phyloP scores from a whole-genome alignment of 2,888 invertebrate genomes.

The Chesias legatella region DNA sequence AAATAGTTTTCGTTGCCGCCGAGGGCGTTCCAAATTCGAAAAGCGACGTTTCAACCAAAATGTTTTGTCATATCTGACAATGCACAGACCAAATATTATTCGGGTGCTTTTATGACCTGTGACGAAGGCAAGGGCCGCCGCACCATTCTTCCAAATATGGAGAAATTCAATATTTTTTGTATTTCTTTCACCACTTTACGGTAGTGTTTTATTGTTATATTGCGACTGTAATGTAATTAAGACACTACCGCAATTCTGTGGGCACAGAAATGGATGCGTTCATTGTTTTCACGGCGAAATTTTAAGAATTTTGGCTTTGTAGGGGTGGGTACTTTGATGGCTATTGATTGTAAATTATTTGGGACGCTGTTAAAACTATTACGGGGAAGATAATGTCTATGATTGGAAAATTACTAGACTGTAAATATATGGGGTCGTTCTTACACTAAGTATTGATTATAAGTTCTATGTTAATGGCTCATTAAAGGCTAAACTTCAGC shows the following conservation, averaged over 20 bases:
- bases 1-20: constrained; percentile 19
- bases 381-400: constrained; percentile 16
- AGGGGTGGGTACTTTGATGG: constrained; percentile 30
- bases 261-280: constrained; percentile 36
- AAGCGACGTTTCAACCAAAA: constrained; percentile 29
- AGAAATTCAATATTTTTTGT: constrained; percentile 49
- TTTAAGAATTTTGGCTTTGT: constrained; percentile 31
- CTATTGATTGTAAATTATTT: constrained; percentile 15
- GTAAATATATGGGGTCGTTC: constrained; percentile 12
- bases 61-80: constrained; percentile 46
- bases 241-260: constrained; percentile 56
- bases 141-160: constrained; percentile 36
- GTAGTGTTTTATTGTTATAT: constrained; percentile 65
- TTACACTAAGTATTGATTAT: neutral
- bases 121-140: constrained; percentile 32
- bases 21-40: constrained; percentile 15
- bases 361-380: constrained; percentile 17
- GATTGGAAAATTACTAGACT: constrained; percentile 17
- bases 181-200: constrained; percentile 56
- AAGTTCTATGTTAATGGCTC: too few species aligned
- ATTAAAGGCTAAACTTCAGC: too few species aligned
- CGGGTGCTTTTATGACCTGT: constrained; percentile 24
- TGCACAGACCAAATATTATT: neutral
- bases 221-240: constrained; percentile 56
- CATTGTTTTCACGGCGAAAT: constrained; percentile 34